phyloP scores from a whole-genome alignment of 1,140 invertebrate genomes.

The Drosophila murphyi region DNA sequence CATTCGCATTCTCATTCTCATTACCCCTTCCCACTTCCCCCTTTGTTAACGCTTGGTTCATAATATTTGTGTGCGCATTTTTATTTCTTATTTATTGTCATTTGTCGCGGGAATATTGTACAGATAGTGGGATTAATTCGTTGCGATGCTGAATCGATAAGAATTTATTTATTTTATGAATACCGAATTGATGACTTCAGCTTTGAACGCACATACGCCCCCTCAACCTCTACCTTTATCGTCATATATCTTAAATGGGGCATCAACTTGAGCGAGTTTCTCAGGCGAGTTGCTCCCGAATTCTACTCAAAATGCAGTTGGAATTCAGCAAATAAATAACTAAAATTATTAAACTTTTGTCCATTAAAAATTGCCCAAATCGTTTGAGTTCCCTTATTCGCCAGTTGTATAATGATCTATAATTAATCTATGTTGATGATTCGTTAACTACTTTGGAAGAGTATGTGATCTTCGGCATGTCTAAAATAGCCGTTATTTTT shows the following conservation, averaged over 20 bases:
- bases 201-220: background rate
- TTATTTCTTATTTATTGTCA: slow-evolving; percentile 8
- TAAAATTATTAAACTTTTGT: too few species aligned
- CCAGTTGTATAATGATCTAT: too few species aligned
- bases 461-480: too few species aligned
- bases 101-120: background rate
- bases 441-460: too few species aligned
- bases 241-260: background rate
- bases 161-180: slow-evolving; percentile 20
- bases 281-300: too few species aligned
- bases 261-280: background rate
- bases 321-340: too few species aligned
- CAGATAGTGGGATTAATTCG: background rate
- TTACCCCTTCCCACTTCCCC: background rate
- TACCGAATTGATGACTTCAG: background rate
- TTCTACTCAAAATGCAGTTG: too few species aligned
- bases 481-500: too few species aligned
- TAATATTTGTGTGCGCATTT: background rate
- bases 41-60: background rate
- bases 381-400: too few species aligned
- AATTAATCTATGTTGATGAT: too few species aligned
- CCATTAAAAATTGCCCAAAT: too few species aligned
- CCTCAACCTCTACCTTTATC: background rate
- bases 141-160: slow-evolving; percentile 24
- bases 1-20: background rate